Base-by-base conservation (phyloP, 1,140 invertebrate species). In the Oryzaephilus surinamensis region DNA sequence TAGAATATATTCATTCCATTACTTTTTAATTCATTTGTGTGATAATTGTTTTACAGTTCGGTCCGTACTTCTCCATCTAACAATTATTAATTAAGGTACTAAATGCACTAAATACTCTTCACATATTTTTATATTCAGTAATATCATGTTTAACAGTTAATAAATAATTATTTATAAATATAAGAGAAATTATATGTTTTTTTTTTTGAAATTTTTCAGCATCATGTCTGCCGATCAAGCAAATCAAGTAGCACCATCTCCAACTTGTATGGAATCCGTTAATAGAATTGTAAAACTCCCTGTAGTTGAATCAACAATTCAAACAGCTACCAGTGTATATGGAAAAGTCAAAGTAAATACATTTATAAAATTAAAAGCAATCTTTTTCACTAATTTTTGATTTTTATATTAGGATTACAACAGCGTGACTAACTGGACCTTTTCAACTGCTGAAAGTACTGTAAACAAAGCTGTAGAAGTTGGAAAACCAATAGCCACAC, bases 401-500 rank as follows among this genome's bases (percentile, higher is more conserved):
- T 35, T 32, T 41, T 27, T 11, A 7, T 51, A 37, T 26, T 40
- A 76, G 73, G 65, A 66, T 27, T 70, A 65, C 3, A 75, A 73
- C 56, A 62, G 62, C 15, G 43, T 74, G 3, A 65, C 74, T 38
- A 60, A 57, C 18, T 74, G 72, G 69, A 65, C 71, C 21, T 54
- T 74, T 4, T 59, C 60, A 31, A 72, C 70, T 0, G 71, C 72
- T 0, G 73, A 76, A 49, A 64, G 62, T 21, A 70, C 71, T 3
- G 54, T 74, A 8, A 11, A 52, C 28, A 58, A 45, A 8, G 65
- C 64, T 10, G 55, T 66, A 0, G 72, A 71, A 8, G 61, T 67
- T 5, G 66, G 52, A 28, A 62, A 67, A 14, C 59, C 67, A 4
- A 49, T 50, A 13, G 64, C 71, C 1, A 61, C 61, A 27, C 70